Conservation (phyloP, 2,113 vertebrate genomes). For the Myocastor coypus region DNA sequence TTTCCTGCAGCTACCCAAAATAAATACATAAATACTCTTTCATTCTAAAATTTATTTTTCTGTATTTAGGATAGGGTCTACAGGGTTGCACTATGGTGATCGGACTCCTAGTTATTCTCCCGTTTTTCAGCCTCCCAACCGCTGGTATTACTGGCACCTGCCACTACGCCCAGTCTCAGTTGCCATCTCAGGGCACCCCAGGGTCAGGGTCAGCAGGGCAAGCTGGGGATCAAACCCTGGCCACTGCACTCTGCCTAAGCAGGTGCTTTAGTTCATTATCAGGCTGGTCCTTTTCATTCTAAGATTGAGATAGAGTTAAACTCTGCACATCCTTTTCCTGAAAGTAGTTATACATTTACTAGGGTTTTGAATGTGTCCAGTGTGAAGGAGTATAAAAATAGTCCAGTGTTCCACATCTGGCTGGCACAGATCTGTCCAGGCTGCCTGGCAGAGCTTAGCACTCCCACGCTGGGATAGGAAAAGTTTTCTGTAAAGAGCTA, state of each 20-base stretch:
- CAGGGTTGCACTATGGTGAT: no score
- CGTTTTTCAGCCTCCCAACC: no score
- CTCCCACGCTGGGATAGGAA: neutral
- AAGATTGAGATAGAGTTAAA: neutral
- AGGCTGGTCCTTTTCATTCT: neutral
- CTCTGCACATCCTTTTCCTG: neutral
- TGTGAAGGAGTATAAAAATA: neutral
- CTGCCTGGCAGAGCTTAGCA: neutral
- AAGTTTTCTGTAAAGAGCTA: neutral
- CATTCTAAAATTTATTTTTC: neutral
- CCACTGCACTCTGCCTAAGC: no score
- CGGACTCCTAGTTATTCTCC: no score
- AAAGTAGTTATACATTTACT: neutral
- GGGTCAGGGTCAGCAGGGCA: no score
- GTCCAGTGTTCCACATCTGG: neutral
- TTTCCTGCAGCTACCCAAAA: neutral
- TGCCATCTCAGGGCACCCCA: no score
- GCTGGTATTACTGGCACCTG: no score
- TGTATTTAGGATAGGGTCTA: no score
- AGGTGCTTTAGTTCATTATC: no score
- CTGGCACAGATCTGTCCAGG: neutral
- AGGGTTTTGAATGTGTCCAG: neutral
- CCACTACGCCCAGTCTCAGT: no score
- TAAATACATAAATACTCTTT: neutral
- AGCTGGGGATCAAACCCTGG: no score